phyloP scores from a whole-genome alignment of 2,113 vertebrate species.

The Seriola rivoliana region DNA sequence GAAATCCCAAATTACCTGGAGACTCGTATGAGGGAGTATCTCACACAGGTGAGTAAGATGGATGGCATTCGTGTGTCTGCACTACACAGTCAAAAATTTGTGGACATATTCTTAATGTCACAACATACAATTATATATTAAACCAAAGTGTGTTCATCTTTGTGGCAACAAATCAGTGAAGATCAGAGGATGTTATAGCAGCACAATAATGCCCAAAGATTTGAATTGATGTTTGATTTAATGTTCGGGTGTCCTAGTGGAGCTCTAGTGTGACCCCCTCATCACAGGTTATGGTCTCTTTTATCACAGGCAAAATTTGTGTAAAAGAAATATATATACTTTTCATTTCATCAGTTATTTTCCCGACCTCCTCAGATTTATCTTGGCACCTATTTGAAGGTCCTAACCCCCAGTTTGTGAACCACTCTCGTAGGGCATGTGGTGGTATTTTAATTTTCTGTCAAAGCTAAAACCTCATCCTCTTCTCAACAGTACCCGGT shows the following conservation, averaged over 20 bases:
- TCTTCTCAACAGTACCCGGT: slow-evolving; percentile 85
- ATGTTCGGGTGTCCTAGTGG: neutral
- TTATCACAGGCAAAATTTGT: neutral
- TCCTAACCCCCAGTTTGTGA: neutral
- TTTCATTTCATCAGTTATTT: too few species aligned
- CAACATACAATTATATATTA: neutral
- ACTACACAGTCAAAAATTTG: neutral
- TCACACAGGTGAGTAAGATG: slow-evolving; percentile 83
- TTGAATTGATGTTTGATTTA: neutral
- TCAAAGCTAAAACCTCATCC: neutral
- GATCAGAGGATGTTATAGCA: neutral
- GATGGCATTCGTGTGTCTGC: neutral
- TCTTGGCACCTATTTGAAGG: neutral
- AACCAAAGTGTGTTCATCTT: too few species aligned
- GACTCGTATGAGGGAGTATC: slow-evolving; percentile 87
- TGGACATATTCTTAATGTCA: neutral
- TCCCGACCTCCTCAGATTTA: neutral
- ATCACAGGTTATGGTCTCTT: neutral
- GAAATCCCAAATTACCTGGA: slow-evolving; percentile 88
- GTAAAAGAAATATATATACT: too few species aligned
- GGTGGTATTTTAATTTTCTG: neutral
- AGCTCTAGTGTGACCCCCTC: too few species aligned
- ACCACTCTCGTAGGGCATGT: neutral
- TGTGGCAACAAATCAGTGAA: neutral
- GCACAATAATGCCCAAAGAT: neutral